These are phyloP conservation scores for Tetramorium alpestre DNA, from an alignment of 1,140 invertebrate genomes.

Conservation along the genomic window DNA sequence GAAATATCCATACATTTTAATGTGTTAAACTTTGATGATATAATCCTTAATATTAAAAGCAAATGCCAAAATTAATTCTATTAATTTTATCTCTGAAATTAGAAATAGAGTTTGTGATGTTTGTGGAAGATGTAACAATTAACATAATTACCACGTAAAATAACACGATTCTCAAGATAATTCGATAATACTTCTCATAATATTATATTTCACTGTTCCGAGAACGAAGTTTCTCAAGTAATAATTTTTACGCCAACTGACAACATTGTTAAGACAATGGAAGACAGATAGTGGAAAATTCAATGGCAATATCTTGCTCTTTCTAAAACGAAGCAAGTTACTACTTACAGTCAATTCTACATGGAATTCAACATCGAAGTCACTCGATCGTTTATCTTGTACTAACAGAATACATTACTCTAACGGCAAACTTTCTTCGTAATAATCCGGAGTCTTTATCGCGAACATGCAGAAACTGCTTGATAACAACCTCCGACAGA, in stretches of 20 bases:
- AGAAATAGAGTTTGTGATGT: not conserved
- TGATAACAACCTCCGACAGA: constrained; percentile 16
- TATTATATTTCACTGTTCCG: not conserved
- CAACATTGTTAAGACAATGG: constrained; percentile 3
- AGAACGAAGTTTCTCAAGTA: not conserved
- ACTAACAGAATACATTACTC: constrained; percentile 10
- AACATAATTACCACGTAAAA: not conserved
- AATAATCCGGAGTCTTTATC: constrained; percentile 2
- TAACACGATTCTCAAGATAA: constrained; percentile 4
- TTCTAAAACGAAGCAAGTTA: not conserved
- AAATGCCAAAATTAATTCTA: not conserved
- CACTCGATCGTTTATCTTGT: not conserved
- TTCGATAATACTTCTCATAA: not conserved
- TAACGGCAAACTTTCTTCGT: not conserved
- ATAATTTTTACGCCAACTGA: not conserved
- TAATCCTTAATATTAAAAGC: not conserved
- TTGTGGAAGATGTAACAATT: not conserved
- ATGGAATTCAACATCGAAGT: not conserved
- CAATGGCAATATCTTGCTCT: constrained; percentile 17
- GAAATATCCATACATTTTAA: not conserved
- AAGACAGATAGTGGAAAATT: not conserved
- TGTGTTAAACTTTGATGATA: not conserved
- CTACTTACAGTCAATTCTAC: not conserved
- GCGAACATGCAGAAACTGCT: not conserved
- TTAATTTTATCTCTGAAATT: not conserved